Conservation (phyloP, 2,888 invertebrate species). For the Drosophila emarginata region DNA sequence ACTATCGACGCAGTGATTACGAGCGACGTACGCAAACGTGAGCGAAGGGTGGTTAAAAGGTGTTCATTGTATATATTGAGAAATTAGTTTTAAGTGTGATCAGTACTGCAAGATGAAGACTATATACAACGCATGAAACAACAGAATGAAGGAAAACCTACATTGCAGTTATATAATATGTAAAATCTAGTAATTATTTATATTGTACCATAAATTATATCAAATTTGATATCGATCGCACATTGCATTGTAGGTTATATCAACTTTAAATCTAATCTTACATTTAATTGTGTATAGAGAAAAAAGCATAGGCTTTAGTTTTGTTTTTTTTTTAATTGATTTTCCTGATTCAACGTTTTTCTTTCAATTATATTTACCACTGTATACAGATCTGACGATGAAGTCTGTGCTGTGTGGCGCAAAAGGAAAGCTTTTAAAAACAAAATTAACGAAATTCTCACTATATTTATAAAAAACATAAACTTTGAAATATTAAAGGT, state of each 20-base stretch:
- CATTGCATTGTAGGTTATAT: conserved; percentile 42
- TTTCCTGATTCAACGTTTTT: conserved; percentile 30
- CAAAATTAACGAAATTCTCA: conserved; percentile 61
- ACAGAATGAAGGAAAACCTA: conserved; percentile 13
- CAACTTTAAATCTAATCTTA: conserved; percentile 43
- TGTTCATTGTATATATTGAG: conserved; percentile 53
- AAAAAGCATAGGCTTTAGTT: conserved; percentile 49
- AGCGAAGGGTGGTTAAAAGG: conserved; percentile 21
- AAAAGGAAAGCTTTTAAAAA: conserved; percentile 70
- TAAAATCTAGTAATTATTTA: conserved; percentile 67
- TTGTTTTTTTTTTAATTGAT: conserved; percentile 33
- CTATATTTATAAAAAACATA: conserved; percentile 55
- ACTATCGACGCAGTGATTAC: conserved; percentile 83
- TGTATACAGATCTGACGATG: conserved; percentile 47
- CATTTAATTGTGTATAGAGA: conserved; percentile 59
- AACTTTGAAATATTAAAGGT: conserved; percentile 30
- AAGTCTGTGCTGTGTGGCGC: conserved; percentile 36
- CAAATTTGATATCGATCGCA: conserved; percentile 40
- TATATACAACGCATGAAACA: conserved; percentile 31
- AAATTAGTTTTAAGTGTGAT: conserved; percentile 52
- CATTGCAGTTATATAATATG: conserved; percentile 35
- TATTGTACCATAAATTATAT: conserved; percentile 48
- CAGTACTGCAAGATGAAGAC: conserved; percentile 30
- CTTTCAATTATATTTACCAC: conserved; percentile 26
- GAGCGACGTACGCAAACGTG: conserved; percentile 79